Percentiles rank a stretch among this genome's conserved stretches.
phyloP scores from a whole-genome alignment of 2,888 invertebrate genomes.

The Muscina levida region DNA sequence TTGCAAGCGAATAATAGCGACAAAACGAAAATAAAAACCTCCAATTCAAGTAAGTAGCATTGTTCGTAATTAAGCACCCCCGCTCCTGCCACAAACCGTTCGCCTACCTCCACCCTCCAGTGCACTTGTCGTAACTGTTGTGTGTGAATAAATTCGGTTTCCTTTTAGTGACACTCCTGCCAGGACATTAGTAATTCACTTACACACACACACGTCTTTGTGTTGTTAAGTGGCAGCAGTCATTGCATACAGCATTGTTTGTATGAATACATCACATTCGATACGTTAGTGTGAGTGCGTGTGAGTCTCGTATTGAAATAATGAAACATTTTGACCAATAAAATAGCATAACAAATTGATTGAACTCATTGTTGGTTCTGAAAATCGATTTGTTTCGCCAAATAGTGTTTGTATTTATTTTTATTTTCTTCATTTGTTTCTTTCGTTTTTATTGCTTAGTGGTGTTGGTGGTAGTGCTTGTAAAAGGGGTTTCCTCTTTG shows the following conservation, averaged over 20 bases:
- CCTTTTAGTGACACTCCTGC: constrained; percentile 30
- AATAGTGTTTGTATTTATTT: constrained; percentile 41
- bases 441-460: constrained; percentile 44
- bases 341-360: constrained; percentile 75
- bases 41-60: no score
- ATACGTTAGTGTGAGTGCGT: constrained; percentile 12
- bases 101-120: neutral
- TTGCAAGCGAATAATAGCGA: no score
- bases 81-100: neutral
- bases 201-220: neutral
- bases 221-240: neutral
- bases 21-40: no score
- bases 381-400: constrained; percentile 69
- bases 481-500: constrained; percentile 14
- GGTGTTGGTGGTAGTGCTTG: constrained; percentile 19
- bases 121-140: constrained; percentile 31
- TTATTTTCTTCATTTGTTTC: constrained; percentile 1
- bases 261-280: neutral
- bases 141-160: constrained; percentile 50
- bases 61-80: no score
- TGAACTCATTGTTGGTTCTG: constrained; percentile 66
- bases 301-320: constrained; percentile 57
- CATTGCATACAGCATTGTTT: neutral
- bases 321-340: constrained; percentile 71
- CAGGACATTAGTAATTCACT: no score